Percentiles rank a stretch among this genome's conserved stretches.
Conservation (phyloP, 1,140 invertebrate genomes). For the Drosophila sturtevanti region DNA sequence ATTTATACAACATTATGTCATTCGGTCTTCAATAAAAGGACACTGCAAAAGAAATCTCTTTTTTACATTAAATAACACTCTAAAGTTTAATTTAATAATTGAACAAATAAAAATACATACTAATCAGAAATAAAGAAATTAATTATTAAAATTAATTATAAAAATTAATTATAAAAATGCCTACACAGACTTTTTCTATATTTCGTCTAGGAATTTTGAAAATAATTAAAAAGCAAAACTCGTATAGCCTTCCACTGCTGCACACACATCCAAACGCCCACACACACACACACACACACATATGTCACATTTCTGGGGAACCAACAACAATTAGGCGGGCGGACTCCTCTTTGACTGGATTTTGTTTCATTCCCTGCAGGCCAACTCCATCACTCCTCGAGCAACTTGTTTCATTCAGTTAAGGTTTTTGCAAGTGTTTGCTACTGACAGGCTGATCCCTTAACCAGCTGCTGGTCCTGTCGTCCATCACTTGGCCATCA, state of each 20-base stretch:
- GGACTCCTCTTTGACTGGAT: background rate
- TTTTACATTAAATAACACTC: too few species aligned
- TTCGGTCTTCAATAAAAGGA: too few species aligned
- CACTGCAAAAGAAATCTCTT: too few species aligned
- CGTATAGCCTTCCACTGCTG: background rate
- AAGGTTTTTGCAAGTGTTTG: background rate
- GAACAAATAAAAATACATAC: too few species aligned
- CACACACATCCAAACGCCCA: too few species aligned
- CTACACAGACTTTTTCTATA: background rate
- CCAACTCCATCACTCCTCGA: background rate
- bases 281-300: background rate
- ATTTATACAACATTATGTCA: too few species aligned
- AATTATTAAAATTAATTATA: too few species aligned
- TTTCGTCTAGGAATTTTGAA: background rate
- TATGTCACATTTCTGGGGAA: background rate
- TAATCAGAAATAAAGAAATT: too few species aligned
- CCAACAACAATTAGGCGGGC: background rate
- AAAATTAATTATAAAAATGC: too few species aligned
- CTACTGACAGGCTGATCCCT: background rate
- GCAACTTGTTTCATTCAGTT: background rate
- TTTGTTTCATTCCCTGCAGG: background rate
- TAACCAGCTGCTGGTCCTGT: background rate
- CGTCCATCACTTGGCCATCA: conserved; percentile 19
- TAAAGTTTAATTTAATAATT: too few species aligned
- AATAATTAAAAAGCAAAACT: background rate